Base-by-base conservation (phyloP, 2,113 vertebrate genomes). In the Chascanopsetta lugubris region DNA sequence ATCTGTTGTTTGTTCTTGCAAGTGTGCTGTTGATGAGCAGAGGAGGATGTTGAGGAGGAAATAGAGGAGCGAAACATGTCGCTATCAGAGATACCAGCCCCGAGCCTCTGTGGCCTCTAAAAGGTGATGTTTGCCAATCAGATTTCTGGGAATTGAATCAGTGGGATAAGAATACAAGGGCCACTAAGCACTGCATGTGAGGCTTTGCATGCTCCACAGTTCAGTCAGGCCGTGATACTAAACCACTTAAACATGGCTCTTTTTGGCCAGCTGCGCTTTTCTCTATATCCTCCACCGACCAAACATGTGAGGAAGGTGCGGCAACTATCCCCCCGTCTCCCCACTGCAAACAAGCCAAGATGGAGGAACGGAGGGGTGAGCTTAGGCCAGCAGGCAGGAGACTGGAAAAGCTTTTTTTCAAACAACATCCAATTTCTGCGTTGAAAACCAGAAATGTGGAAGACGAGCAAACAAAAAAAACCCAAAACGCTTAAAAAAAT, bases 1-100 rank as follows among this genome's bases (percentile, higher is more conserved):
- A 87, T 88, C 83, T 90, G 70, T 86, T 85, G 71, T 84, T 89
- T 88, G 73, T 88, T 85, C 79, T 89, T 82, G 77, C 26, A 46
- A 82, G 71, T 76, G 51, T 69, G 80, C 73, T 85, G 83, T 79
- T 55, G 72, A 87, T 91, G 85, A 81, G 75, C 57, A 80, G 63
- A 61, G 67, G 53, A 80, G 64, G 67, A 67, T 84, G 74, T 64
- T 71, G 59, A 48, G 72, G 66, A 78, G 81, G 63, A 79, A 79
- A 61, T 34, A 42, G 81, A 82, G 66, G 61, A 24, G 65, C 69
- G 63, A 72, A 77, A 72, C 48, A 79, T 48, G 48, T 25, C 38
- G 62, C 42, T 72, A 63, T 83, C 59, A 69, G 56, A 82, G 74
- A 88, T 77, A 87, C 50, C 57, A 77, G 69, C 32, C n/a, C n/a